A percentile compares a stretch with the other conserved stretches of the same genome.
These are phyloP conservation scores for Hemicordylus capensis DNA, from an alignment of 2,113 vertebrate genomes.

Conservation along the genomic window DNA sequence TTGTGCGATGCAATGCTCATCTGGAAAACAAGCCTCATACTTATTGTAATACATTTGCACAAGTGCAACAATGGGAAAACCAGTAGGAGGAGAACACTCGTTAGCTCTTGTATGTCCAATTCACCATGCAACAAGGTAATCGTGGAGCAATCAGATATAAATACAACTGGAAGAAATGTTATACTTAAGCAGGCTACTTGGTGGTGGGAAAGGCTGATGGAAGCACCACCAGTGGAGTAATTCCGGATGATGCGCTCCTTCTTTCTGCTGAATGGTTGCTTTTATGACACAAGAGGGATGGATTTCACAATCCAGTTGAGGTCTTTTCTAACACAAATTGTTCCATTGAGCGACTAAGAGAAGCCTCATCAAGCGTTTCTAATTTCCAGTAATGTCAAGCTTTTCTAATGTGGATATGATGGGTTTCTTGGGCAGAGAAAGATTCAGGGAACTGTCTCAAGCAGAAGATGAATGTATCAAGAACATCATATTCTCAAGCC, in stretches of 20 bases:
- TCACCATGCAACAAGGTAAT: not conserved
- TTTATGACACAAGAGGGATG: slow-evolving; percentile 32
- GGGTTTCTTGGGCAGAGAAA: not conserved
- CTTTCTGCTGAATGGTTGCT: not conserved
- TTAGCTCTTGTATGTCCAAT: not conserved
- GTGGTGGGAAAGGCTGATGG: not conserved
- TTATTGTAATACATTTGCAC: too few relatives aligned
- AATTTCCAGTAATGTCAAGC: slow-evolving; percentile 2
- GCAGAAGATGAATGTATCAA: not conserved
- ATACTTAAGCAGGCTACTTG: not conserved
- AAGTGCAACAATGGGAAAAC: too few relatives aligned
- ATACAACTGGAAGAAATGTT: not conserved
- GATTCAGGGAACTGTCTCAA: not conserved
- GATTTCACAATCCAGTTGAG: slow-evolving; percentile 7
- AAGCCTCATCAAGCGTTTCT: not conserved
- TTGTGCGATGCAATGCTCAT: too few relatives aligned
- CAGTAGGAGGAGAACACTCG: not conserved
- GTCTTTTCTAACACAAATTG: slow-evolving; percentile 41
- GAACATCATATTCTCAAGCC: not conserved
- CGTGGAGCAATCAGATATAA: not conserved
- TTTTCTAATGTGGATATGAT: slow-evolving; percentile 38
- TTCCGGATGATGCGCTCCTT: slow-evolving; percentile 29
- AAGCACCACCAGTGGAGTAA: slow-evolving; percentile 45
- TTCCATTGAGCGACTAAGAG: slow-evolving; percentile 23
- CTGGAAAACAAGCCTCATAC: too few relatives aligned